These are phyloP conservation scores for Anarhynchus alexandrinus DNA, from an alignment of 2,113 vertebrate genomes.

Conservation along the genomic window DNA sequence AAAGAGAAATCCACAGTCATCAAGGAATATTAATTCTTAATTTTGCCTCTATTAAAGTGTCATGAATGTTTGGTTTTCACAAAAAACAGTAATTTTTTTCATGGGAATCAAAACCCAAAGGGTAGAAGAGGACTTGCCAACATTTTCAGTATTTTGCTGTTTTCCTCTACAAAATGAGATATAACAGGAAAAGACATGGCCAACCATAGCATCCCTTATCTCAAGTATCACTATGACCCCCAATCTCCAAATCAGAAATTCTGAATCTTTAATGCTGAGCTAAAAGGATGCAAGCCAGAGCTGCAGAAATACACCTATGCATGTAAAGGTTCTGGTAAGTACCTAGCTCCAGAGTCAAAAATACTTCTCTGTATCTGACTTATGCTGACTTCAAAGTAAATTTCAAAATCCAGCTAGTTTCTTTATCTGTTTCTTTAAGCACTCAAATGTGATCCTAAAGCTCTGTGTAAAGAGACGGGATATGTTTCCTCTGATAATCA, in stretches of 20 bases:
- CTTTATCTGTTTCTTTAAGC: background rate
- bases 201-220: background rate
- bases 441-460: background rate
- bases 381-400: background rate
- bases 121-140: background rate
- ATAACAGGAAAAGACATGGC: background rate
- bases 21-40: background rate
- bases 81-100: background rate
- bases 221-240: background rate
- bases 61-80: background rate
- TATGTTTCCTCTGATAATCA: background rate
- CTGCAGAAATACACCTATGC: background rate
- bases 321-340: background rate
- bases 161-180: background rate
- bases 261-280: background rate
- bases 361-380: background rate
- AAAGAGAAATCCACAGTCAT: background rate
- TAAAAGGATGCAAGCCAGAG: background rate
- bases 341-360: background rate
- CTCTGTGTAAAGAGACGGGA: background rate
- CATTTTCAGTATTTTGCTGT: background rate
- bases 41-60: background rate
- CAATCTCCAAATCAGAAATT: background rate
- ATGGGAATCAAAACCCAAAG: background rate
- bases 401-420: background rate